phyloP scores from a whole-genome alignment of 1,140 invertebrate genomes.

The Eufriesea mexicana region DNA sequence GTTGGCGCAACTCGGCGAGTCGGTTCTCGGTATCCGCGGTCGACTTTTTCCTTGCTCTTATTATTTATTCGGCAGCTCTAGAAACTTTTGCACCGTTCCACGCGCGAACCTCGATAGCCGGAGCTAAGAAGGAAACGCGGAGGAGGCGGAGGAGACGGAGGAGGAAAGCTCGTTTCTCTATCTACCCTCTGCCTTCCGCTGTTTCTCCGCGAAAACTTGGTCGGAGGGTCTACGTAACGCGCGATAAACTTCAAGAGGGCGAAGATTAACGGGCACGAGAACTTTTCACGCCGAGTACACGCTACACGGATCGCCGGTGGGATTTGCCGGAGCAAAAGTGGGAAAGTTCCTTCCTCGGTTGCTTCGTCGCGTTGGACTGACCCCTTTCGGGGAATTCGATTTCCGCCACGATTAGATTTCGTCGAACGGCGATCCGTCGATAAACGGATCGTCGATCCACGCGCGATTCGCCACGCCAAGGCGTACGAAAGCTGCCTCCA shows the following conservation, averaged over 20 bases:
- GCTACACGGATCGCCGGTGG: not conserved
- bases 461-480: too few relatives aligned
- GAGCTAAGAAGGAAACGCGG: conserved; percentile 30
- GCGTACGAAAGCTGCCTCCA: too few relatives aligned
- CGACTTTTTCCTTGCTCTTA: conserved; percentile 27
- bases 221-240: conserved; percentile 48
- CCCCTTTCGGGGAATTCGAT: not conserved
- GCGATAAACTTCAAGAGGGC: conserved; percentile 61
- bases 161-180: not conserved
- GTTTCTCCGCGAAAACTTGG: conserved; percentile 46
- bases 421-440: not conserved
- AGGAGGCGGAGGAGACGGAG: not conserved
- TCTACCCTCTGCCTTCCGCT: conserved; percentile 8
- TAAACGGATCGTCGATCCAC: not conserved
- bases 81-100: conserved; percentile 30
- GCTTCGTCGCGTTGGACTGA: not conserved
- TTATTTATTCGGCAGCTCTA: conserved; percentile 34
- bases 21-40: not conserved
- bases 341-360: conserved; percentile 29
- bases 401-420: not conserved
- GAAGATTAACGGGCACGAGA: conserved; percentile 63
- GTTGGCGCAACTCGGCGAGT: not conserved
- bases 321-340: conserved; percentile 23
- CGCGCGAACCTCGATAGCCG: conserved; percentile 30
- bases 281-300: conserved; percentile 56